Percentiles rank a stretch among this genome's conserved stretches.
phyloP scores from a whole-genome alignment of 2,888 invertebrate genomes.

The Chloroclysta siterata region DNA sequence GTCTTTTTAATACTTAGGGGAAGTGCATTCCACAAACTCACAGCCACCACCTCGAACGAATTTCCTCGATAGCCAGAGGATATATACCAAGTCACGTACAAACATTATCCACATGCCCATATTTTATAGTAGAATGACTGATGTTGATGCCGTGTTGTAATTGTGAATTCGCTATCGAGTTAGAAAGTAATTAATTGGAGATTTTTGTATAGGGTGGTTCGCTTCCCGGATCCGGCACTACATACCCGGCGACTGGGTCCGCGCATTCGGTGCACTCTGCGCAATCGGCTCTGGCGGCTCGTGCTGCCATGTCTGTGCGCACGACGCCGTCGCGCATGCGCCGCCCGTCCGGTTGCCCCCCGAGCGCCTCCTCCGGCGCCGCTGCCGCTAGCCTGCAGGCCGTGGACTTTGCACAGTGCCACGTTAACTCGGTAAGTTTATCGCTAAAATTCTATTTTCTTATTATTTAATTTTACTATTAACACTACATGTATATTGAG shows the following conservation, averaged over 20 bases:
- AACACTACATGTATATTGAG: too few relatives aligned
- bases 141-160: too few relatives aligned
- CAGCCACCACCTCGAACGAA: too few relatives aligned
- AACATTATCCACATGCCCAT: too few relatives aligned
- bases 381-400: slow-evolving; percentile 27
- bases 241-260: slow-evolving; percentile 86
- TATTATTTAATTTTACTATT: too few relatives aligned
- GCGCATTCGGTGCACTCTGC: slow-evolving; percentile 29
- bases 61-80: too few relatives aligned
- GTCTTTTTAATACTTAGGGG: too few relatives aligned
- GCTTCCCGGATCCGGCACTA: slow-evolving; percentile 95
- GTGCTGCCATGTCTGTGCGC: slow-evolving; percentile 67
- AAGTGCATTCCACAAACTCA: too few relatives aligned
- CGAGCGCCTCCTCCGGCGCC: slow-evolving; percentile 70
- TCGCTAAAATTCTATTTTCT: too few relatives aligned
- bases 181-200: not conserved
- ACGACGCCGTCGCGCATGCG: slow-evolving; percentile 83
- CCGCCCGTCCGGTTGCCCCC: slow-evolving; percentile 86
- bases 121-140: too few relatives aligned
- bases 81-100: too few relatives aligned
- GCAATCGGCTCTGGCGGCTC: slow-evolving; percentile 25
- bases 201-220: slow-evolving; percentile 89
- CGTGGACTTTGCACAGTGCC: slow-evolving; percentile 21
- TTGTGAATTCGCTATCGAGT: too few relatives aligned
- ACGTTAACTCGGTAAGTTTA: slow-evolving; percentile 94